phyloP scores from a whole-genome alignment of 2,113 vertebrate species.

The Epinephelus cyanopodus region DNA sequence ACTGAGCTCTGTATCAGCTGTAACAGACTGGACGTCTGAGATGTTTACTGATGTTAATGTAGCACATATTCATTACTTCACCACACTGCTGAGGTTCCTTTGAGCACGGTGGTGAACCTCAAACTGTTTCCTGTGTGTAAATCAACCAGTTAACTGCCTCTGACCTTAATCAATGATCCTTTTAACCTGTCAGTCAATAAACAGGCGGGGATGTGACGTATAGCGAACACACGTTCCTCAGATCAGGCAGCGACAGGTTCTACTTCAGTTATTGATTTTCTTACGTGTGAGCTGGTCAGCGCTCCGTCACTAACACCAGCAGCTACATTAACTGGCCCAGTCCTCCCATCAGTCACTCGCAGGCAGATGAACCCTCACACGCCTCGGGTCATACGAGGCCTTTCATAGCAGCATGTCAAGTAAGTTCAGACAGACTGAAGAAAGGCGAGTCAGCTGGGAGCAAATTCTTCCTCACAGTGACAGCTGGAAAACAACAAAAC shows the following conservation, averaged over 20 bases:
- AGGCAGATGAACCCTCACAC: constrained; percentile 14
- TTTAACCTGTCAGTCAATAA: constrained; percentile 1
- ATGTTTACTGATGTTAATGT: neutral
- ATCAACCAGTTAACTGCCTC: neutral
- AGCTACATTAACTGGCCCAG: neutral
- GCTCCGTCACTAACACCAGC: constrained; percentile 9
- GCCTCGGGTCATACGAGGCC: neutral
- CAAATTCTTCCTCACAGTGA: constrained; percentile 2
- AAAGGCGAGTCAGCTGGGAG: constrained; percentile 20
- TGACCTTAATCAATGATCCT: neutral
- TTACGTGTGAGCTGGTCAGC: constrained; percentile 12
- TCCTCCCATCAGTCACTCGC: constrained; percentile 29
- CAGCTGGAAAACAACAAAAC: constrained; percentile 13
- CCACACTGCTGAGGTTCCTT: no score
- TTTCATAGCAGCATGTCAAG: constrained; percentile 37
- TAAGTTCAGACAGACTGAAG: constrained; percentile 20
- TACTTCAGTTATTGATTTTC: constrained; percentile 34
- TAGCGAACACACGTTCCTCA: neutral
- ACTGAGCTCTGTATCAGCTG: neutral
- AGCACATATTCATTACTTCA: no score
- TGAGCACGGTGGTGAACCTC: no score
- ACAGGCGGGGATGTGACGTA: neutral
- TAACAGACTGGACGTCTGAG: neutral
- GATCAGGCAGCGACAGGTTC: neutral
- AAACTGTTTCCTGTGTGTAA: neutral